phyloP scores from a whole-genome alignment of 2,113 vertebrate species.

The Emydura subglobosa region DNA sequence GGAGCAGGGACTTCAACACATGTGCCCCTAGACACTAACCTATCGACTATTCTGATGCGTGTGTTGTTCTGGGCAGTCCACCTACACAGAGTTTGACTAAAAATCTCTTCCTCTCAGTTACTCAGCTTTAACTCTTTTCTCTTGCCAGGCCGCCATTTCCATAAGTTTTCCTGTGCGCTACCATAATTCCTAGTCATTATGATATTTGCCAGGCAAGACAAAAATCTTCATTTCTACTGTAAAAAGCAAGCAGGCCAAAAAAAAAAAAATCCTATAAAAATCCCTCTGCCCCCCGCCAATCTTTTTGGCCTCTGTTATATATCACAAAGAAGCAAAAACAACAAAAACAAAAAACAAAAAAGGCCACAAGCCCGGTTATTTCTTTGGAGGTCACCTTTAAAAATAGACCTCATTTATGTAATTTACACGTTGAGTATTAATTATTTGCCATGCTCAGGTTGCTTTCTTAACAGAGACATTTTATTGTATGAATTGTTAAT shows the following conservation, averaged over 20 bases:
- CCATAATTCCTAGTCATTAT: not conserved
- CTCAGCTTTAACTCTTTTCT: not conserved
- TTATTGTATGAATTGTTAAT: slow-evolving; percentile 71
- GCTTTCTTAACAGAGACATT: slow-evolving; percentile 46
- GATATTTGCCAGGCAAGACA: not conserved
- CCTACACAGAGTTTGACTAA: fast-evolving
- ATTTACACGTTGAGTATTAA: slow-evolving; percentile 70
- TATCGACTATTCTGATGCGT: not conserved
- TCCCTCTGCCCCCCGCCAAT: not conserved
- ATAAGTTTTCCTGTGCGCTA: not conserved
- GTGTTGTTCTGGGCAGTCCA: not conserved
- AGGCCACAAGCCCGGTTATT: not conserved
- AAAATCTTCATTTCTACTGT: not conserved
- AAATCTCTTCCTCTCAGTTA: not conserved
- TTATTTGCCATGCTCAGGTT: slow-evolving; percentile 63
- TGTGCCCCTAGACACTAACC: not conserved
- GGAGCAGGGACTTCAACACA: not conserved
- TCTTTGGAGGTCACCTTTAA: not conserved
- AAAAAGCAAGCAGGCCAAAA: not conserved
- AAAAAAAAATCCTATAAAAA: not conserved
- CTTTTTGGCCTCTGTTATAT: not conserved
- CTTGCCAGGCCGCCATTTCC: not conserved
- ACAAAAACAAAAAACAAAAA: not conserved
- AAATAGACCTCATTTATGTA: slow-evolving; percentile 35
- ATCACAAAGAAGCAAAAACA: not conserved